Evolutionary conservation across 1,140 invertebrate genomes (phyloP).

Genomic region (Aradophagus sp.): DNA sequence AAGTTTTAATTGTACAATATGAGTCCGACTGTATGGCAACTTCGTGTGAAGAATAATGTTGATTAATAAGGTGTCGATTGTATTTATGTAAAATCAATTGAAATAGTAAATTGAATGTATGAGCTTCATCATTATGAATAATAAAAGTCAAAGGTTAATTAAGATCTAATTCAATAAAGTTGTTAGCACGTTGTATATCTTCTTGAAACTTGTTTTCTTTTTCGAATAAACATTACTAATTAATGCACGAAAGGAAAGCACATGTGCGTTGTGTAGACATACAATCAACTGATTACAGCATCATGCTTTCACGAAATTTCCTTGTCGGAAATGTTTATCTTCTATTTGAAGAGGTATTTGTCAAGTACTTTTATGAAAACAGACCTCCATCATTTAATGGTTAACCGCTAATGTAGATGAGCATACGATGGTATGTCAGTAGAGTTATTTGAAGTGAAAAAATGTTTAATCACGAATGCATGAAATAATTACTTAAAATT

Average conservation of each 20-base stretch:
- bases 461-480: conserved; percentile 9
- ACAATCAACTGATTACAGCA: conserved; percentile 30
- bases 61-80: background rate
- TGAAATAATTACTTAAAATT: background rate
- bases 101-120: background rate
- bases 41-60: no score
- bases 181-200: conserved; percentile 11
- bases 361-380: conserved; percentile 31
- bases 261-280: conserved; percentile 11
- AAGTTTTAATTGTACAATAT: no score
- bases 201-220: background rate
- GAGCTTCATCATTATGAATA: background rate
- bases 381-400: conserved; percentile 30
- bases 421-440: background rate
- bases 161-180: conserved; percentile 21
- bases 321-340: conserved; percentile 39
- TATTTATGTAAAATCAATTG: no score
- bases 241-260: conserved; percentile 20
- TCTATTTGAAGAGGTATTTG: conserved; percentile 31
- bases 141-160: conserved; percentile 20
- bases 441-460: background rate
- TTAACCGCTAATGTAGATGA: conserved; percentile 32
- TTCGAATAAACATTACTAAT: conserved; percentile 23
- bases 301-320: conserved; percentile 29
- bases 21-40: no score